phyloP scores from a whole-genome alignment of 2,888 invertebrate genomes.

The Acronicta psi region DNA sequence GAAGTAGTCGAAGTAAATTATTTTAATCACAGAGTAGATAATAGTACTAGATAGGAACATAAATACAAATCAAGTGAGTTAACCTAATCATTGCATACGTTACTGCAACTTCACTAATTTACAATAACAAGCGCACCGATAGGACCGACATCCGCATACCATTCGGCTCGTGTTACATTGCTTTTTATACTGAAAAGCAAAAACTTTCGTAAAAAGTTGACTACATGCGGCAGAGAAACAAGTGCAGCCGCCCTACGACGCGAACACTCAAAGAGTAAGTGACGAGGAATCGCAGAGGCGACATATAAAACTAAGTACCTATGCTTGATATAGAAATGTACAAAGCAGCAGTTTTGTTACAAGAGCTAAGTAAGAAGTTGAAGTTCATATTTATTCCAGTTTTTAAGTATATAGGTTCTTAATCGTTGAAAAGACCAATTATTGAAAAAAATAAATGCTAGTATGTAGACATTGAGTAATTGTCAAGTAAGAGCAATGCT shows the following conservation, averaged over 20 bases:
- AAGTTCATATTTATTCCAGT: too few species aligned
- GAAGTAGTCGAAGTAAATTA: too few species aligned
- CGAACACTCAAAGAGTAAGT: conserved; percentile 58
- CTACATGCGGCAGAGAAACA: conserved; percentile 71
- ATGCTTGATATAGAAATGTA: too few species aligned
- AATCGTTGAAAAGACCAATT: too few species aligned
- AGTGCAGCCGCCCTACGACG: conserved; percentile 70
- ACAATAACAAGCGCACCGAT: conserved; percentile 59
- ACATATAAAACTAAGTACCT: neutral
- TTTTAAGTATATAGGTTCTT: too few species aligned
- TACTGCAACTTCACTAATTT: conserved; percentile 48
- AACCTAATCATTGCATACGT: conserved; percentile 12
- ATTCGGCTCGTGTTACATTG: conserved; percentile 81
- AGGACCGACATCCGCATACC: conserved; percentile 81
- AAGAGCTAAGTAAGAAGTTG: too few species aligned
- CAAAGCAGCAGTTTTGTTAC: too few species aligned
- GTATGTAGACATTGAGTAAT: too few species aligned
- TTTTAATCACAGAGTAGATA: too few species aligned
- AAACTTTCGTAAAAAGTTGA: conserved; percentile 77
- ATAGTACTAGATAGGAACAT: too few species aligned
- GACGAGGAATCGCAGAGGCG: conserved; percentile 1
- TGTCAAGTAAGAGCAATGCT: too few species aligned
- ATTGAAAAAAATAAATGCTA: too few species aligned
- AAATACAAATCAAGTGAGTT: neutral
- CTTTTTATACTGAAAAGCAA: conserved; percentile 66